phyloP scores from a whole-genome alignment of 2,888 invertebrate genomes.

The Isotomurus palustris region DNA sequence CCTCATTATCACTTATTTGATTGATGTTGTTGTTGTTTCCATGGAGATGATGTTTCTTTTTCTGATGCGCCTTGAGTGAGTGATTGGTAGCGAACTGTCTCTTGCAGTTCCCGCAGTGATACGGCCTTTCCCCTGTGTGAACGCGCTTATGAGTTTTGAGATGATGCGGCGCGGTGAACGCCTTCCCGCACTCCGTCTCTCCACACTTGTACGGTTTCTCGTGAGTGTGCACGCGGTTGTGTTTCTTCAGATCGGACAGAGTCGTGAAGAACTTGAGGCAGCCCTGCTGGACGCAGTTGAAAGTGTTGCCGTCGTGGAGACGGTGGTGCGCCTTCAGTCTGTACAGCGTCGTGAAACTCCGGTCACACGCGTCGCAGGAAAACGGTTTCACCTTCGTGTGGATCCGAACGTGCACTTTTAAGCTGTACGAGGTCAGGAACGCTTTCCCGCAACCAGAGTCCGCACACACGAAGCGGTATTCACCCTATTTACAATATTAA shows the following conservation, averaged over 20 bases:
- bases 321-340: slow-evolving; percentile 83
- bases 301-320: slow-evolving; percentile 88
- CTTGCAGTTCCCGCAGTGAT: slow-evolving; percentile 67
- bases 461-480: slow-evolving; percentile 87
- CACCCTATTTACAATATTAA: slow-evolving; percentile 67
- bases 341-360: slow-evolving; percentile 91
- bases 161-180: slow-evolving; percentile 90
- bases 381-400: slow-evolving; percentile 92
- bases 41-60: slow-evolving; percentile 54
- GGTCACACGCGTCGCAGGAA: slow-evolving; percentile 79
- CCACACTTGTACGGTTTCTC: slow-evolving; percentile 82
- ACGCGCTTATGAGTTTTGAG: slow-evolving; percentile 83
- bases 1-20: not conserved
- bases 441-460: slow-evolving; percentile 84
- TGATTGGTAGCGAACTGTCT: slow-evolving; percentile 80
- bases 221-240: slow-evolving; percentile 84
- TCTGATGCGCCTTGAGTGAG: slow-evolving; percentile 72
- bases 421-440: slow-evolving; percentile 88
- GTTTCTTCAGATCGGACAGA: slow-evolving; percentile 89
- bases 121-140: slow-evolving; percentile 67
- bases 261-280: slow-evolving; percentile 91
- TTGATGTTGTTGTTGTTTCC: not conserved
- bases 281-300: slow-evolving; percentile 77
- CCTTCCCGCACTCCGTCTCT: slow-evolving; percentile 80
- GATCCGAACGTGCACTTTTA: slow-evolving; percentile 88